Evolutionary conservation across 2,113 vertebrate species (phyloP), one percentile per base, ranked within the genome.

Genomic region (Arvicanthis niloticus): DNA sequence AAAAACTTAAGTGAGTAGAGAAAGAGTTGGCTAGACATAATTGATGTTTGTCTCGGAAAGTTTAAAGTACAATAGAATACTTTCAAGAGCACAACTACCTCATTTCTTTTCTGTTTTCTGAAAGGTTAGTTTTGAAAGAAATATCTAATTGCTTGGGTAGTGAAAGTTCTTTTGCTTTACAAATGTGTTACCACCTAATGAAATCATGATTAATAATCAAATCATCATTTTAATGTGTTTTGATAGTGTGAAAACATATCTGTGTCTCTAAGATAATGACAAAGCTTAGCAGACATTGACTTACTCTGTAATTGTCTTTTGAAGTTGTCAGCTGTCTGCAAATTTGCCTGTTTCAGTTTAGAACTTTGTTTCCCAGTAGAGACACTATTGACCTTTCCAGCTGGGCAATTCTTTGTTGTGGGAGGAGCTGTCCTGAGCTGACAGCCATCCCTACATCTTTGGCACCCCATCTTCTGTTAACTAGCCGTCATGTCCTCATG

Each of bases 251-350:
- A 76, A 93, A 82, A 89, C 62, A 31, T 42, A 45, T 13, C 53
- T 51, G 68, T 70, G 48, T 76, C 67, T 91, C 19, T 85, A 3
- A 60, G 45, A 51, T n/a, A 51, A 1, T 77, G 45, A 45, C 89
- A 88, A 48, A 70, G 62, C 72, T 92, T 67, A 80, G 90, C 90
- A 95, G 90, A 91, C 91, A 84, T 93, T 80, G 81, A 56, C 76
- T 92, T 60, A 62, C 60, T 95, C 89, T 56, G 93, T 82, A 78
- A 0, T 75, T 58, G n/a, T n/a, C 51, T 77, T 95, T 78, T 62
- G 67, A 89, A 56, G 80, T 68, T 93, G 94, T 94, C 87, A 90
- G 93, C 94, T 85, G 48, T 87, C 34, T 95, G 94, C 86, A 72
- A 29, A 89, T 89, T 70, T 90, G 7, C 70, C 34, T 85, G 85